phyloP scores from a whole-genome alignment of 1,140 invertebrate species.

The Musca domestica region DNA sequence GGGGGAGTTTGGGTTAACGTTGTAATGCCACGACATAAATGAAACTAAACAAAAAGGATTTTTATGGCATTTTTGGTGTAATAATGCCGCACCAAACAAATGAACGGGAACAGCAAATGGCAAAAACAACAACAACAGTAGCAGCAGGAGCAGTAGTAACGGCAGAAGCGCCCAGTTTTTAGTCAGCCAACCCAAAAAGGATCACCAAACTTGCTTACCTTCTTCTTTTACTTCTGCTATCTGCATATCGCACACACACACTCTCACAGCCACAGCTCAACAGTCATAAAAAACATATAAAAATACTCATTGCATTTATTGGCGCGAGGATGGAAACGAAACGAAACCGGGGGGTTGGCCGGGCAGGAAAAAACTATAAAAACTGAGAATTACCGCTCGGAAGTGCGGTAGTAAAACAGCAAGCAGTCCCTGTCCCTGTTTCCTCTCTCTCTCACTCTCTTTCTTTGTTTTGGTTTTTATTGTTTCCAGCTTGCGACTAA shows the following conservation, averaged over 20 bases:
- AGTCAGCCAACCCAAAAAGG: not conserved
- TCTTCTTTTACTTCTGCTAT: not conserved
- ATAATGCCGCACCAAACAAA: slow-evolving; percentile 20
- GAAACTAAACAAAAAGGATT: slow-evolving; percentile 19
- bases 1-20: slow-evolving; percentile 1
- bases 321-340: too few species aligned
- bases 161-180: too few species aligned
- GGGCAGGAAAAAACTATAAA: slow-evolving; percentile 11
- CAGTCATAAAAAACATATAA: not conserved
- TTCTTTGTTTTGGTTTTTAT: not conserved
- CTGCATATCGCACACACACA: slow-evolving; percentile 1
- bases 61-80: slow-evolving; percentile 21
- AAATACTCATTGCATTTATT: slow-evolving; percentile 15
- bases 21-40: slow-evolving; percentile 20
- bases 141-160: not conserved
- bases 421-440: slow-evolving; percentile 18
- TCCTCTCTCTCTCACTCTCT: not conserved
- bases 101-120: not conserved
- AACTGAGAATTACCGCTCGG: slow-evolving; percentile 16
- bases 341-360: too few species aligned
- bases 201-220: not conserved
- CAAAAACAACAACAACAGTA: not conserved
- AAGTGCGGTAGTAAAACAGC: slow-evolving; percentile 25
- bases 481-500: too few species aligned
- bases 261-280: too few species aligned